These are phyloP conservation scores for Mus pahari DNA, from an alignment of 2,113 vertebrate species.

Conservation along the genomic window DNA sequence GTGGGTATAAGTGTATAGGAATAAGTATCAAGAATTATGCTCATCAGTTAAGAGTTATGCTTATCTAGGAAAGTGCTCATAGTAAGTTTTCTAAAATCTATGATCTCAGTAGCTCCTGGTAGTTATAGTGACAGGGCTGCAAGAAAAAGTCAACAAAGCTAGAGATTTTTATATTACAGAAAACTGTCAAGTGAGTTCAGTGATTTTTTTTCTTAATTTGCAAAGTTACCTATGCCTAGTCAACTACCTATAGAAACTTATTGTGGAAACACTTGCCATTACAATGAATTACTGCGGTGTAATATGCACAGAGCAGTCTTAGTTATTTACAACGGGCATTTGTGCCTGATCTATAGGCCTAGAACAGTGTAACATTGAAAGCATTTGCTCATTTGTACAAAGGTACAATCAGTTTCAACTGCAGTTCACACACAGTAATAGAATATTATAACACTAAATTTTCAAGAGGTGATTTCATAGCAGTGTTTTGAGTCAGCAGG, in stretches of 20 bases:
- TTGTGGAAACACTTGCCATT: neutral
- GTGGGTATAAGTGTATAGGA: neutral
- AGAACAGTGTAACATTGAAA: neutral
- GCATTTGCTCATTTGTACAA: neutral
- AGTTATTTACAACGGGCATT: neutral
- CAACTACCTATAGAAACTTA: neutral
- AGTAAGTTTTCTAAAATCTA: neutral
- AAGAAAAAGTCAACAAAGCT: neutral
- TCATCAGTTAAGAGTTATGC: neutral
- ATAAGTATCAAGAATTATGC: neutral
- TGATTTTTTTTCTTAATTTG: neutral
- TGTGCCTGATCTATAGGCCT: neutral
- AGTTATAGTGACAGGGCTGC: neutral
- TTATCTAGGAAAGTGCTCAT: neutral
- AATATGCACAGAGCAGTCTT: neutral
- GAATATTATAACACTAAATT: neutral
- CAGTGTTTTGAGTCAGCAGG: constrained; percentile 2
- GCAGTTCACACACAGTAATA: neutral
- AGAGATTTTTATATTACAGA: neutral
- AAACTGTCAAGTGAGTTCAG: neutral
- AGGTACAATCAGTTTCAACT: neutral
- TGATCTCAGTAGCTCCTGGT: neutral
- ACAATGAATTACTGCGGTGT: neutral
- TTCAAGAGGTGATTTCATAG: neutral
- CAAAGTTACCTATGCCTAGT: neutral